Evolutionary conservation across 2,797 vertebrate species (phyloP).

Genomic region (Muscicapa striata): DNA sequence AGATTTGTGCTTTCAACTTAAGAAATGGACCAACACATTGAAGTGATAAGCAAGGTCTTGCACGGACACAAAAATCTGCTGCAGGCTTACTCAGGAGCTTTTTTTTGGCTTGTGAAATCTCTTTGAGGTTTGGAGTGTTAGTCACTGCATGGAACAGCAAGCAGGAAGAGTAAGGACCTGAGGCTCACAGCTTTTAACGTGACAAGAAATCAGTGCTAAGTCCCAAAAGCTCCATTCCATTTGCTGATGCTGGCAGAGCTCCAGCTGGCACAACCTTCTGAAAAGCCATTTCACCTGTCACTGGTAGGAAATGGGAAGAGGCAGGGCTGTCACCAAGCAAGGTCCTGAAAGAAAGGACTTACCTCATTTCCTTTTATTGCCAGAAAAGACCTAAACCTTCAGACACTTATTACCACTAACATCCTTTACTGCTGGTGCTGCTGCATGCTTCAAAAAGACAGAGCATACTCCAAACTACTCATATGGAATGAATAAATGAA

Average conservation of each 20-base stretch:
- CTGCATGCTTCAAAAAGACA: background rate
- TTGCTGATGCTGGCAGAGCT: background rate
- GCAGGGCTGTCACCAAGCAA: background rate
- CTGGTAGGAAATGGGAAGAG: background rate
- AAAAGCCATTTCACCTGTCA: background rate
- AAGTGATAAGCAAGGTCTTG: background rate
- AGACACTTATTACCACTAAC: background rate
- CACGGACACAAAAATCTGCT: background rate
- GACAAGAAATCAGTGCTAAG: background rate
- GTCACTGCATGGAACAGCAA: background rate
- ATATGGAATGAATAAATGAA: rapidly evolving
- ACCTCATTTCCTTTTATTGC: background rate
- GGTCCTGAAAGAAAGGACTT: background rate
- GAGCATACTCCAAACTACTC: background rate
- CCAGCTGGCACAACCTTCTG: background rate
- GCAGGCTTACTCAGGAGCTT: background rate
- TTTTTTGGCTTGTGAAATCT: background rate
- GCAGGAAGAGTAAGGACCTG: background rate
- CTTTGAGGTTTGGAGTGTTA: background rate
- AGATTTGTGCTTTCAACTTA: background rate
- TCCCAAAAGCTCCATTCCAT: background rate
- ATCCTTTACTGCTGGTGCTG: background rate
- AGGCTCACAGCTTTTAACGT: background rate
- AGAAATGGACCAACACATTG: background rate
- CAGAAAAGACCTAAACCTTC: background rate